Base-by-base conservation (phyloP, 2,888 invertebrate species). In the Agonopterix subpropinquella region DNA sequence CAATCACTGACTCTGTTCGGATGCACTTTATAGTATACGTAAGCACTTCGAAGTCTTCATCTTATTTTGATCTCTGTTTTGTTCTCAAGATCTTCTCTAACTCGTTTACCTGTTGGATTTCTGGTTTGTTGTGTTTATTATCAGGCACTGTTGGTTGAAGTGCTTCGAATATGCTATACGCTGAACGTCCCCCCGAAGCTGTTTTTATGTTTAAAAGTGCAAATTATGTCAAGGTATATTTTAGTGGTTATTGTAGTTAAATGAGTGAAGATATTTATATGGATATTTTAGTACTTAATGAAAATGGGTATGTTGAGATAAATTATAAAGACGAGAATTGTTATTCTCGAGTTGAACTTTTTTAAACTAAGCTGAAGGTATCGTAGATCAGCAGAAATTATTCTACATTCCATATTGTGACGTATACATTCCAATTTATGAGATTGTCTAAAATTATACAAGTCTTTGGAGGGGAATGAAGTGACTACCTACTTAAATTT, bases 111-210 rank as follows among this genome's bases (percentile, higher is more conserved):
- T 28, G 11, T 43, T 43, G 13, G 11, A 43, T 28, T 39, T 39
- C 39, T 10, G 39, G 43, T 41, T 18, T 47, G 18, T 10, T 35
- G 41, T 28, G 11, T n/a, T 36, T 39, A 39, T 36, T 28, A 28
- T 28, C 28, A 18, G 18, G 46, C 46, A 46, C 43, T 47, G 18
- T 43, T 15, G 43, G 42, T 47, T 73, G 80, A 81, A 80, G 82
- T 80, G 78, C 85, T 85, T 81, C 83, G 82, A 77, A 73, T 67
- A 72, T 76, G 83, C 84, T 78, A 75, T 28, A 28, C 72, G 78
- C 81, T 74, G 77, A 80, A 84, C 84, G 86, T 84, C 86, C 87
- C 87, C 87, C 87, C 87, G 82, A 77, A 82, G 85, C 80, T 80
- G 67, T 76, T 70, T 64, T 67, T 64, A 58, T 74, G 66, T 70